These are phyloP conservation scores for Apis cerana DNA, from an alignment of 1,140 invertebrate species.

Conservation along the genomic window DNA sequence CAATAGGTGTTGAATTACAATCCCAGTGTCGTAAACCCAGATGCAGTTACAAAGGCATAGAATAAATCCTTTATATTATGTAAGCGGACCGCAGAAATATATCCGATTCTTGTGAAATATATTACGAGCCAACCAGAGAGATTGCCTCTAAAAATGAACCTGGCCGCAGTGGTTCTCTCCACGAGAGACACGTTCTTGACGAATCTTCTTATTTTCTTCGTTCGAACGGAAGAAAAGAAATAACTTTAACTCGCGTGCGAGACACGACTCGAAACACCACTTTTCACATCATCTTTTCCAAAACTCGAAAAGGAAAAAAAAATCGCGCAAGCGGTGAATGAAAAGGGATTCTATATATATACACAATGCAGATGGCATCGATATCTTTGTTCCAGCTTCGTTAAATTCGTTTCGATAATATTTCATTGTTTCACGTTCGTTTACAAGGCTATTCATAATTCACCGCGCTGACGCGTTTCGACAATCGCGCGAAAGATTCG, in stretches of 20 bases:
- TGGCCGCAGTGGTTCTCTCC: too few species aligned
- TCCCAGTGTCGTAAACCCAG: slow-evolving; percentile 47
- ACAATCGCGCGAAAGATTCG: not conserved
- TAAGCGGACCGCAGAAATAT: slow-evolving; percentile 45
- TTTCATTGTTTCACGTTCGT: slow-evolving; percentile 4
- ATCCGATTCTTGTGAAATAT: slow-evolving; percentile 13
- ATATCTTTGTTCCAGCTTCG: not conserved
- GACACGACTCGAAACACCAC: too few species aligned
- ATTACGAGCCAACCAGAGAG: not conserved
- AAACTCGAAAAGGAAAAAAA: not conserved
- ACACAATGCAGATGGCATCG: not conserved
- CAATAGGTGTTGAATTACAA: slow-evolving; percentile 51
- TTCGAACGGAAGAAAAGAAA: too few species aligned
- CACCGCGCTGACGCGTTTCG: not conserved
- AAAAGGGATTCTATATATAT: not conserved
- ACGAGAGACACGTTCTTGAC: too few species aligned
- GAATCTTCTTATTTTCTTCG: too few species aligned
- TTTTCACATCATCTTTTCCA: too few species aligned
- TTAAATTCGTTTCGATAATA: slow-evolving; percentile 6
- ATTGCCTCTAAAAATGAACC: too few species aligned
- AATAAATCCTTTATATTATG: slow-evolving; percentile 49
- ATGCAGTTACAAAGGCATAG: slow-evolving; percentile 53
- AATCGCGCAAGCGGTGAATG: too few species aligned
- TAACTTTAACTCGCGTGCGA: too few species aligned
- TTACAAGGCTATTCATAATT: not conserved